Evolutionary conservation across 2,113 vertebrate genomes (phyloP).

Genomic region (Centropus bengalensis): DNA sequence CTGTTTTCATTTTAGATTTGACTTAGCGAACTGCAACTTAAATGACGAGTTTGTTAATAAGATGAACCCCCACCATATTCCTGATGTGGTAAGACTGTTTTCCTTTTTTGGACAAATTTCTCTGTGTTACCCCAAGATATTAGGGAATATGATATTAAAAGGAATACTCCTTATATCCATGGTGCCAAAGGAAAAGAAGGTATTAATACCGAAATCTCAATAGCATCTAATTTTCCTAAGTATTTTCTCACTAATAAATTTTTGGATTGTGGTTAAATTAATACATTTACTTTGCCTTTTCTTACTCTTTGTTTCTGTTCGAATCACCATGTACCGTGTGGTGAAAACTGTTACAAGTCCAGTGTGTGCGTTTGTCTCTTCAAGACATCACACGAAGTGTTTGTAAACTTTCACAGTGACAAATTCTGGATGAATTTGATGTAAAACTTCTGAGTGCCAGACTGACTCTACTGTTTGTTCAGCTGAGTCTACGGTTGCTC

Average conservation of each 20-base stretch:
- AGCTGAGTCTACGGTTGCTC: background rate
- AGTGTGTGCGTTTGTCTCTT: background rate
- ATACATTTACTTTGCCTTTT: background rate
- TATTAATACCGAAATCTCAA: background rate
- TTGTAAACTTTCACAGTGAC: background rate
- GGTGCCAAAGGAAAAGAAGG: background rate
- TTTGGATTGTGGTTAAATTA: background rate
- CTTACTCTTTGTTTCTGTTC: background rate
- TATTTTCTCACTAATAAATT: background rate
- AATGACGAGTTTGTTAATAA: slow-evolving; percentile 95
- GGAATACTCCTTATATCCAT: fast-evolving
- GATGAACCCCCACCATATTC: slow-evolving; percentile 90
- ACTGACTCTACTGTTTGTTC: background rate
- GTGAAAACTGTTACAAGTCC: background rate
- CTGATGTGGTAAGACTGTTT: slow-evolving; percentile 89
- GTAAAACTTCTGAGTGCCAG: background rate
- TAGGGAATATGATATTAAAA: background rate
- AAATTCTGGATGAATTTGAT: fast-evolving
- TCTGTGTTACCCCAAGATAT: fast-evolving
- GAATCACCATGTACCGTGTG: background rate
- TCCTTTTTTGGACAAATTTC: background rate
- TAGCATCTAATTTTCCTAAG: background rate
- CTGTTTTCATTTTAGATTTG: slow-evolving; percentile 79
- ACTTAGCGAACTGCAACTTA: slow-evolving; percentile 94
- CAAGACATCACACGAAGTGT: background rate